Percentiles rank a stretch among this genome's conserved stretches.
Conservation (phyloP, 2,113 vertebrate genomes). For the Tragelaphus strepsiceros region DNA sequence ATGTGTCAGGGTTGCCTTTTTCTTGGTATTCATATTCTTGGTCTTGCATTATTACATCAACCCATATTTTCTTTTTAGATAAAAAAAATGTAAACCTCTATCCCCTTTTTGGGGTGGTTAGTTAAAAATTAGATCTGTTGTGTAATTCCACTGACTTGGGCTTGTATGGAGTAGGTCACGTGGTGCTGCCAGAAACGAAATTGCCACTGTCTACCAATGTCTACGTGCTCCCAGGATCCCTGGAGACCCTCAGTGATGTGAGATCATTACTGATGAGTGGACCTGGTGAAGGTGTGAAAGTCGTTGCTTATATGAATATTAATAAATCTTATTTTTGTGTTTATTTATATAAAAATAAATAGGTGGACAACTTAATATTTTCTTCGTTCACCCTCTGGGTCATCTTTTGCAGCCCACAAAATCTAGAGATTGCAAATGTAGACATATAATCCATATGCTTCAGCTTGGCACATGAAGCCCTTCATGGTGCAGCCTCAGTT, state of each 20-base stretch:
- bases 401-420: background rate
- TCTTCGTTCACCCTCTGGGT: background rate
- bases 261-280: background rate
- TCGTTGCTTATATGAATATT: background rate
- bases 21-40: background rate
- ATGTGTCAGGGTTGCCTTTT: background rate
- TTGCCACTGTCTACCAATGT: background rate
- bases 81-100: background rate
- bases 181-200: background rate
- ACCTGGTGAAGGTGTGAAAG: background rate
- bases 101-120: background rate
- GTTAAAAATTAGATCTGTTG: background rate
- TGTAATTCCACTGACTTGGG: background rate
- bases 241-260: background rate
- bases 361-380: background rate
- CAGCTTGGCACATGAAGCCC: background rate
- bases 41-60: background rate
- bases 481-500: background rate
- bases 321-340: background rate
- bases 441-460: background rate
- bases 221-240: background rate
- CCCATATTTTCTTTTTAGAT: background rate
- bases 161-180: accelerated
- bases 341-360: background rate
- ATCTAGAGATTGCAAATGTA: background rate